These are phyloP conservation scores for Euzophera pinguis DNA, from an alignment of 2,888 invertebrate species.

Conservation along the genomic window DNA sequence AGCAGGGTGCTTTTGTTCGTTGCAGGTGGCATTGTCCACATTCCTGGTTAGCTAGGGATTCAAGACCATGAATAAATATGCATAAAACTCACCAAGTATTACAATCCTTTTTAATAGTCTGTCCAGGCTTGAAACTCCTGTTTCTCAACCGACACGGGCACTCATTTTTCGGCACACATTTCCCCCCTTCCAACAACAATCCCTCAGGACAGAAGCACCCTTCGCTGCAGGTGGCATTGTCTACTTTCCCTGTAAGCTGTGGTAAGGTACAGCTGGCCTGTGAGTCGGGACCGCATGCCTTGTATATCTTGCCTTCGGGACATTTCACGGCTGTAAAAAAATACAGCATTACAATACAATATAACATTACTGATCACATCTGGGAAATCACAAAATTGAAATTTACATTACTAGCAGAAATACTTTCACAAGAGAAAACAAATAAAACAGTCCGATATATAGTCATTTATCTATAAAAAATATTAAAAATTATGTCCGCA, in stretches of 20 bases:
- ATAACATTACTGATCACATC: no score
- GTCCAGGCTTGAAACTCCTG: conserved; percentile 85
- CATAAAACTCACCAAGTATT: conserved; percentile 86
- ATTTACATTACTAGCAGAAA: no score
- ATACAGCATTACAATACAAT: no score
- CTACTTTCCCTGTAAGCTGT: conserved; percentile 30
- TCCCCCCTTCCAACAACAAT: conserved; percentile 85
- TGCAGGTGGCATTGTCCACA: conserved; percentile 78
- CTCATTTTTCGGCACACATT: conserved; percentile 84
- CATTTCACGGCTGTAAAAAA: conserved; percentile 85
- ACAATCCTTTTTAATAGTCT: conserved; percentile 87
- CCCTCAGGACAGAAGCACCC: conserved; percentile 94
- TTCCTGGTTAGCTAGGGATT: conserved; percentile 14
- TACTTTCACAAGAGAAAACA: no score
- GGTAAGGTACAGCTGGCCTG: conserved; percentile 86
- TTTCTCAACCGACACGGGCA: conserved; percentile 91
- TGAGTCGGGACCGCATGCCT: conserved; percentile 86
- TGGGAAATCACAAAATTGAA: no score
- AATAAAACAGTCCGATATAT: no score
- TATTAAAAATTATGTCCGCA: no score
- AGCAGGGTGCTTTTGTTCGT: no score
- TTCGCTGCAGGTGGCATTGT: conserved; percentile 84
- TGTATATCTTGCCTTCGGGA: conserved; percentile 86
- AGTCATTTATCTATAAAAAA: no score
- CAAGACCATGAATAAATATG: neutral